Evolutionary conservation across 2,113 vertebrate genomes (phyloP).

Genomic region (Panthera tigris): DNA sequence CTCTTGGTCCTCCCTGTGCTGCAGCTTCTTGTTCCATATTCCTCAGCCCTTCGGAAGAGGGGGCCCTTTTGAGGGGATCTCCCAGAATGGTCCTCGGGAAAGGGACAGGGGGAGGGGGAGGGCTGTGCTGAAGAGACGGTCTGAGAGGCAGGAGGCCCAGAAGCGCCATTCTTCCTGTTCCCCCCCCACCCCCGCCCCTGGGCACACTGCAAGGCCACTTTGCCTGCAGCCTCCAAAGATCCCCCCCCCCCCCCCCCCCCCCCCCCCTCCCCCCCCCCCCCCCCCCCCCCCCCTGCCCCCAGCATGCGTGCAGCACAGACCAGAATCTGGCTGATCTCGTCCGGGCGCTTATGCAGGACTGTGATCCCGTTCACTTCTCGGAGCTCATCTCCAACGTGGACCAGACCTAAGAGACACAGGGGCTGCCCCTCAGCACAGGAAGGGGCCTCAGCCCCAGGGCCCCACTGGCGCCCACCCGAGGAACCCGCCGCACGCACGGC

Average conservation of each 20-base stretch:
- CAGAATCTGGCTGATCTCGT: slow-evolving; percentile 98
- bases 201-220: background rate
- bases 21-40: background rate
- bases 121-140: background rate
- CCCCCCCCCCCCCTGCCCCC: fast-evolving
- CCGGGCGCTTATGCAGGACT: slow-evolving; percentile 93
- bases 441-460: background rate
- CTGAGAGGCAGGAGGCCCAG: background rate
- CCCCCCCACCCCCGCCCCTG: fast-evolving
- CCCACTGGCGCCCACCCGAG: fast-evolving
- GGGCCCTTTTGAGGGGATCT: background rate
- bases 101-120: background rate
- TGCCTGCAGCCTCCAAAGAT: background rate
- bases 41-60: background rate
- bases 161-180: background rate
- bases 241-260: too few relatives aligned
- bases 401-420: slow-evolving; percentile 88
- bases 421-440: background rate
- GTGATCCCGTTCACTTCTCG: slow-evolving; percentile 95
- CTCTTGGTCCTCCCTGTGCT: background rate
- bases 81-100: background rate
- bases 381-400: slow-evolving; percentile 96
- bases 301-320: slow-evolving; percentile 77
- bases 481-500: fast-evolving
- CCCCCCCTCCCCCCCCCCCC: fast-evolving